Evolutionary conservation across 2,888 invertebrate genomes (phyloP).

Genomic region (Cheilosia vulpina): DNA sequence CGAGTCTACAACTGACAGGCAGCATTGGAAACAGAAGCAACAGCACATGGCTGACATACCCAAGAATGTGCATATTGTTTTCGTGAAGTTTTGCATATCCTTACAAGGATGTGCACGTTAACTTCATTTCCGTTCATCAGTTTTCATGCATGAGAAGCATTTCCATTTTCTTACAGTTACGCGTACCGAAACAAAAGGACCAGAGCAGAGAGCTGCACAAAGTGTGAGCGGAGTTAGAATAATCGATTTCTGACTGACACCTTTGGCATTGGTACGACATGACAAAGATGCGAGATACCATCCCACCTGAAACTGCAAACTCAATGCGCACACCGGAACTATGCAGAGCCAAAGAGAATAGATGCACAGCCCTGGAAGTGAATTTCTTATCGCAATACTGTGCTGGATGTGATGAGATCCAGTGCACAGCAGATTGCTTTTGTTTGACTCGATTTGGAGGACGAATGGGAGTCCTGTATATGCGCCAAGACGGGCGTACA

Average conservation of each 20-base stretch:
- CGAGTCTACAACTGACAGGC: constrained; percentile 42
- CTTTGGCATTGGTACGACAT: constrained; percentile 42
- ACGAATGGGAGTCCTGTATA: not conserved
- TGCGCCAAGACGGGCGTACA: not conserved
- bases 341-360: not conserved
- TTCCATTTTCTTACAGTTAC: constrained; percentile 40
- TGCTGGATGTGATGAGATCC: constrained; percentile 24
- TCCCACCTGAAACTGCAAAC: not conserved
- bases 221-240: constrained; percentile 36
- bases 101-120: constrained; percentile 52
- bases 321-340: not conserved
- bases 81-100: constrained; percentile 50
- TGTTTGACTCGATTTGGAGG: constrained; percentile 29
- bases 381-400: constrained; percentile 5
- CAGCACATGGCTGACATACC: constrained; percentile 16
- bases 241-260: constrained; percentile 67
- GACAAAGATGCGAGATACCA: not conserved
- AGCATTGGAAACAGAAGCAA: constrained; percentile 21
- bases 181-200: constrained; percentile 25
- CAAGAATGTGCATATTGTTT: constrained; percentile 41
- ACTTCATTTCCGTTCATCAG: constrained; percentile 47
- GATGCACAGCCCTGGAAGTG: constrained; percentile 34
- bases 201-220: not conserved
- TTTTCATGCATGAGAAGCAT: constrained; percentile 58
- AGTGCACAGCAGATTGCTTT: constrained; percentile 15